Percentiles rank a stretch among this genome's conserved stretches.
Evolutionary conservation across 2,113 vertebrate species (phyloP).

Genomic region (Atlantisia rogersi): DNA sequence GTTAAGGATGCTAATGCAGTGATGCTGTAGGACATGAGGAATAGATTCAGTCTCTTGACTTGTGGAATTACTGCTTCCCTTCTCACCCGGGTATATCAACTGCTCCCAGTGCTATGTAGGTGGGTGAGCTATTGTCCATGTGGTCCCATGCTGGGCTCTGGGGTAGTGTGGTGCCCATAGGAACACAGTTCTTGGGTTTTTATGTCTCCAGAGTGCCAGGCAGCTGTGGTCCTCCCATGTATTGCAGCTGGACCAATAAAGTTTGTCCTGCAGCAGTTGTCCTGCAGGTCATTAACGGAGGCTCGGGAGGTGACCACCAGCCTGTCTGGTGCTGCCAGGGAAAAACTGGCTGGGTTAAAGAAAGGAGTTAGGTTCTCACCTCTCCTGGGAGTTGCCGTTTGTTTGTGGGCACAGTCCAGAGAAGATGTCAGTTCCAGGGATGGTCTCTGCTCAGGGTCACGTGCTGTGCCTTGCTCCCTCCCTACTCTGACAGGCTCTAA

Average conservation of each 20-base stretch:
- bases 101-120: neutral
- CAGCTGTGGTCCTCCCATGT: neutral
- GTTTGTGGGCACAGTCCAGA: neutral
- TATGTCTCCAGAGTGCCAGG: neutral
- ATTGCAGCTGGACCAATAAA: too few species aligned
- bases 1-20: neutral
- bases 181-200: neutral
- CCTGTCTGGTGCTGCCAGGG: neutral
- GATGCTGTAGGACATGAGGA: neutral
- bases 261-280: neutral
- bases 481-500: neutral
- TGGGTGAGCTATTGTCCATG: accelerated
- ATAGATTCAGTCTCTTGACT: neutral
- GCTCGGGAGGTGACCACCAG: neutral
- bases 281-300: neutral
- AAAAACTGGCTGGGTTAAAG: neutral
- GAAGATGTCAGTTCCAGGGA: neutral
- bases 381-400: neutral
- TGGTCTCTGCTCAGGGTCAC: neutral
- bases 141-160: neutral
- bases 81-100: neutral
- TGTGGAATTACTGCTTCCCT: neutral
- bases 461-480: constrained; percentile 47
- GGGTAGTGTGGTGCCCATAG: neutral
- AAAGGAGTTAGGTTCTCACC: neutral